A percentile compares a stretch with the other conserved stretches of the same genome.
These are phyloP conservation scores for Prionailurus bengalensis DNA, from an alignment of 2,113 vertebrate species.

Conservation along the genomic window DNA sequence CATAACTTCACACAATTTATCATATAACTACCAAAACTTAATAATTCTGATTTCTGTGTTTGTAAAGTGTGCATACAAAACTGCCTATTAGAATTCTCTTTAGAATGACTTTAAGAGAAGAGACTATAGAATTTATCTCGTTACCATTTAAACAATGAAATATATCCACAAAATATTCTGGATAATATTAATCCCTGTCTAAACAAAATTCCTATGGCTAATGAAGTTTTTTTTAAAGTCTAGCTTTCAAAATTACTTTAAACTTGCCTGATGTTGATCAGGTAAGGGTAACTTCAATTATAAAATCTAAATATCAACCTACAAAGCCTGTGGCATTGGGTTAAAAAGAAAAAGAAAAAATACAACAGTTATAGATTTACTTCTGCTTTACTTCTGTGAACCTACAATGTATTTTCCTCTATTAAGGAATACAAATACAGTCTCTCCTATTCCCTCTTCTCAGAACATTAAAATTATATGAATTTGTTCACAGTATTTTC, in stretches of 20 bases:
- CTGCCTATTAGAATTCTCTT: neutral
- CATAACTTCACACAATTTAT: neutral
- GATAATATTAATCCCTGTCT: neutral
- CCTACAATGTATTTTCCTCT: neutral
- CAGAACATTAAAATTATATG: neutral
- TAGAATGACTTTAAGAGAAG: neutral
- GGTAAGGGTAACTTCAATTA: neutral
- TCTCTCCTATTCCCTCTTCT: neutral
- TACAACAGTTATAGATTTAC: neutral
- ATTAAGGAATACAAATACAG: neutral
- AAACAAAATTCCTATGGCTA: neutral
- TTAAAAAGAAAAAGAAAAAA: constrained; percentile 12
- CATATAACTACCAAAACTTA: neutral
- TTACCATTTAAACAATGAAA: neutral
- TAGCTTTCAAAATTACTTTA: neutral
- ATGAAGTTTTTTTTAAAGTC: neutral
- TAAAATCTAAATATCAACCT: neutral
- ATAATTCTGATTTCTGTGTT: neutral
- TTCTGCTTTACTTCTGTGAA: neutral
- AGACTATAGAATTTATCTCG: neutral
- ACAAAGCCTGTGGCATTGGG: neutral
- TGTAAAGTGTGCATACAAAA: neutral
- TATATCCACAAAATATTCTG: neutral
- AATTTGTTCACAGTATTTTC: neutral
- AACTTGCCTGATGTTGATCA: neutral